Evolutionary conservation across 1,140 invertebrate genomes (phyloP), one percentile per base, ranked within the genome.

Genomic region (Drosophila virilis): DNA sequence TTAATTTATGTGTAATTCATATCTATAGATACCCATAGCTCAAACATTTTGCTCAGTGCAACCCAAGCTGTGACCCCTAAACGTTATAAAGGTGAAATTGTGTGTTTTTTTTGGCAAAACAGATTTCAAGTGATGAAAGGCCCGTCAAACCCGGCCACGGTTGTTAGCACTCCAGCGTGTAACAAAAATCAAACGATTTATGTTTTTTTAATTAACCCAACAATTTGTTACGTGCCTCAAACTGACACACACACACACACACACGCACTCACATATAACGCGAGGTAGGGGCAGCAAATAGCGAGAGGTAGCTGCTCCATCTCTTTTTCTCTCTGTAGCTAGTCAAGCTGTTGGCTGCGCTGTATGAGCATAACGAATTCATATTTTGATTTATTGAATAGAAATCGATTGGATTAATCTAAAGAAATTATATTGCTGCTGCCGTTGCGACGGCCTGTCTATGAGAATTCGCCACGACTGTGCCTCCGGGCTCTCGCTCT

Each of bases 161-260:
- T 80, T 80, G 74, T 84, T 77, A 70, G 70, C 66, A 66, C 66
- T 54, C 54, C 67, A 57, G 38, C 17, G 32, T 43, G 51, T 67
- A 77, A 72, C 64, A 72, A 75, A 88, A 89, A 82, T 86, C 77
- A 83, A 91, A 91, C 90, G 84, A 91, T 91, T 91, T 91, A 91
- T 91, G 90, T 80, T 91, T 91, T 91, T 91, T 91, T 91, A 91
- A 91, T 91, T 91, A 91, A 91, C 90, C 90, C 75, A 81, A 78
- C 90, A 90, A 91, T 91, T 91, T 91, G 90, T 91, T 91, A 91
- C 90, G 90, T 88, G 80, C 83, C 79, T 90, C 88, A 90, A 86
- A 83, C 83, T 74, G 66, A 68, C 76, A 76, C 72, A 58, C 76
- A 64, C 70, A 46, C 61, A 55, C 60, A 73, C 40, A 40, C 28